phyloP scores from a whole-genome alignment of 2,888 invertebrate genomes.

The Hydrotaea diabolus region DNA sequence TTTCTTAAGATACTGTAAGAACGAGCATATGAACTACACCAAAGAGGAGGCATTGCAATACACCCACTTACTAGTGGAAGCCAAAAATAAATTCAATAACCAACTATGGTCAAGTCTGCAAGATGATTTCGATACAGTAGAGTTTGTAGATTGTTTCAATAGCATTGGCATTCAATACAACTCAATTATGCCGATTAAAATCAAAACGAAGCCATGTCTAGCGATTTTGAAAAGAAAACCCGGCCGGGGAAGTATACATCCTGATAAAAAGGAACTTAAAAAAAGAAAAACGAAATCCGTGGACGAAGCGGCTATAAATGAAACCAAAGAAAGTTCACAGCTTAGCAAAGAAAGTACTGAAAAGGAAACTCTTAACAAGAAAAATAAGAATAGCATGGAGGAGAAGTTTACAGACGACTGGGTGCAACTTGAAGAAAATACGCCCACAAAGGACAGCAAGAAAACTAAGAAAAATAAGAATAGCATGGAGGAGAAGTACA shows the following conservation, averaged over 20 bases:
- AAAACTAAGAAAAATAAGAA: not conserved
- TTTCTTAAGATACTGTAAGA: slow-evolving; percentile 87
- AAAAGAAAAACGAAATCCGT: not conserved
- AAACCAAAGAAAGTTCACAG: not conserved
- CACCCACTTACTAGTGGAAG: slow-evolving; percentile 91
- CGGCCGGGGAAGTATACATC: slow-evolving; percentile 27
- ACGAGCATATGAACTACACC: slow-evolving; percentile 86
- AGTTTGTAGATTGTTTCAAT: slow-evolving; percentile 90
- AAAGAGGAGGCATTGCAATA: slow-evolving; percentile 86
- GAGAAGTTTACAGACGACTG: slow-evolving; percentile 6
- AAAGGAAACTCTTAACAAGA: not conserved
- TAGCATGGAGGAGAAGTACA: not conserved
- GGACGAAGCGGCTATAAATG: not conserved
- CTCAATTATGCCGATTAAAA: slow-evolving; percentile 88
- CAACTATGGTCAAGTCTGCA: slow-evolving; percentile 86
- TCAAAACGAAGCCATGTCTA: slow-evolving; percentile 91
- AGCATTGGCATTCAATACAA: slow-evolving; percentile 91
- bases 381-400: not conserved
- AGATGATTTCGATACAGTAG: slow-evolving; percentile 88
- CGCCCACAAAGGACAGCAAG: not conserved
- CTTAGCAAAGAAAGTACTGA: slow-evolving; percentile 5
- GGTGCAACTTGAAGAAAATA: not conserved
- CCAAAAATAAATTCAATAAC: slow-evolving; percentile 89
- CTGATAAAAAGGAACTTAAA: slow-evolving; percentile 1
- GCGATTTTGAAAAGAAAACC: slow-evolving; percentile 87